These are phyloP conservation scores for Homarus gammarus DNA, from an alignment of 2,888 invertebrate genomes.

Conservation along the genomic window DNA sequence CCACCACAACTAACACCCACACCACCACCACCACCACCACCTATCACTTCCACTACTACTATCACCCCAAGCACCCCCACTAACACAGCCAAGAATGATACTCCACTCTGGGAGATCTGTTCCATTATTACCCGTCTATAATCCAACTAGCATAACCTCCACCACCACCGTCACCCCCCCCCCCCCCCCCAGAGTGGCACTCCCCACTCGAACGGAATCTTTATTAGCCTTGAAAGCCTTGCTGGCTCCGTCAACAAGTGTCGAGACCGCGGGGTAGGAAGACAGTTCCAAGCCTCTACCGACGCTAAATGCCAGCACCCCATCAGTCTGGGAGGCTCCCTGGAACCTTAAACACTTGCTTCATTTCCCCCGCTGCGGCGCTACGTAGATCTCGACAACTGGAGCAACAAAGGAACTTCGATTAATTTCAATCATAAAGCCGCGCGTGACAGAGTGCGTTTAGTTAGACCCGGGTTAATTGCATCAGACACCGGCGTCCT, in stretches of 20 bases:
- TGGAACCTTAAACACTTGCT: not conserved
- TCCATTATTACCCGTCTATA: not conserved
- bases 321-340: not conserved
- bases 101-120: no score
- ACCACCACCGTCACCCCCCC: not conserved
- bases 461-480: constrained; percentile 26
- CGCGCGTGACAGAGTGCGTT: constrained; percentile 6
- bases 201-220: not conserved
- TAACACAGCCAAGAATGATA: no score
- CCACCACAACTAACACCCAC: not conserved
- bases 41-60: not conserved
- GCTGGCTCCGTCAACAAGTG: not conserved
- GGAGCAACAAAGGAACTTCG: constrained; percentile 23
- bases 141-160: no score
- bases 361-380: not conserved
- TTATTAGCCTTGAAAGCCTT: not conserved
- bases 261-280: not conserved
- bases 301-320: not conserved
- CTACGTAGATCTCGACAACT: not conserved
- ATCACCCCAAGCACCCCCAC: not conserved
- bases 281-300: not conserved
- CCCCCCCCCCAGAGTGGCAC: not conserved
- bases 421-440: constrained; percentile 39
- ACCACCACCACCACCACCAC: not conserved
- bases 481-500: not conserved